phyloP scores from a whole-genome alignment of 2,113 vertebrate genomes.

The Pituophis catenifer region DNA sequence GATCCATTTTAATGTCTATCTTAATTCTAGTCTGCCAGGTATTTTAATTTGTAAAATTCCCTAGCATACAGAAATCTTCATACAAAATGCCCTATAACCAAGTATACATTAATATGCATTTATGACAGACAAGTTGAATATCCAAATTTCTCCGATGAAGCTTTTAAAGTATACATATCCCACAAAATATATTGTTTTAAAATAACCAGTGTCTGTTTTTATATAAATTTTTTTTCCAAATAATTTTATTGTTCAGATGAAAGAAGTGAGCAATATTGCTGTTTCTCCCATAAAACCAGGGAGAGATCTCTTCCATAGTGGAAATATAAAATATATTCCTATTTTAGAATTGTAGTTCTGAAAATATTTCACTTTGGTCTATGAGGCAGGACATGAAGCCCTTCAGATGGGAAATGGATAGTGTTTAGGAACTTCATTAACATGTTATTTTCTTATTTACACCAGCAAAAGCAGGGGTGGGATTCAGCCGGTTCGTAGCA shows the following conservation, averaged over 20 bases:
- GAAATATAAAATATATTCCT: constrained; percentile 39
- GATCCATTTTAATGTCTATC: neutral
- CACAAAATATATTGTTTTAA: neutral
- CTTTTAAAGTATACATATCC: neutral
- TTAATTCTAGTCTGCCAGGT: neutral
- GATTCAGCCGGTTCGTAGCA: no score
- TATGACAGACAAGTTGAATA: neutral
- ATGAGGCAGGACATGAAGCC: neutral
- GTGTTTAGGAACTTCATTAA: constrained; percentile 29
- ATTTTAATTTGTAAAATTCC: neutral
- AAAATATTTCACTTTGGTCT: constrained; percentile 16
- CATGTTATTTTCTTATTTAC: constrained; percentile 19
- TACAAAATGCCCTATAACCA: neutral
- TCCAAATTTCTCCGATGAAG: neutral
- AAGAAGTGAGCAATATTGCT: neutral
- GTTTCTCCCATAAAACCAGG: neutral
- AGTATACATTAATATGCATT: neutral
- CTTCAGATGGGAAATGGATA: constrained; percentile 16
- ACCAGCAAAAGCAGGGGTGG: neutral
- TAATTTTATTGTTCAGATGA: neutral
- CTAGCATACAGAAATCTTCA: neutral
- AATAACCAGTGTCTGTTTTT: neutral
- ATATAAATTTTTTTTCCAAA: neutral
- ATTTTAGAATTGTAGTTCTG: constrained; percentile 12
- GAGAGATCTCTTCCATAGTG: neutral